phyloP scores from a whole-genome alignment of 2,797 vertebrate genomes.

The Varecia variegata region DNA sequence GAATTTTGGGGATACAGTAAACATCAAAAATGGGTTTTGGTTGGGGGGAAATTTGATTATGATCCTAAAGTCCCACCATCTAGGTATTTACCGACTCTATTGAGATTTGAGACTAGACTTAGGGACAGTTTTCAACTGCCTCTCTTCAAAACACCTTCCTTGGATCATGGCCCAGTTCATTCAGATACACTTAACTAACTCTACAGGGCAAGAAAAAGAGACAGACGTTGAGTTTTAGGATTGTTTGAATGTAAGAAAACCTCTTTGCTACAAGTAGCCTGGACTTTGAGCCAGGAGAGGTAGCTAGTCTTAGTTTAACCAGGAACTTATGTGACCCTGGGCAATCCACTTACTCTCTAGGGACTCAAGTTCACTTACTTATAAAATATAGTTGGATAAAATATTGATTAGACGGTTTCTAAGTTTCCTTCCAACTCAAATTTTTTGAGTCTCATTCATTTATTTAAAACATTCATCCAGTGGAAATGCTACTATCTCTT shows the following conservation, averaged over 20 bases:
- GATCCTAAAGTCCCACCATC: not conserved
- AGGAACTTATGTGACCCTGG: not conserved
- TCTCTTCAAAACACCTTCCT: not conserved
- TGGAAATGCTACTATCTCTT: not conserved
- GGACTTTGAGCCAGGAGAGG: not conserved
- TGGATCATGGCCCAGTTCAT: not conserved
- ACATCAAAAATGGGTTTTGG: not conserved
- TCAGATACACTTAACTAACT: not conserved
- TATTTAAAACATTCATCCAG: not conserved
- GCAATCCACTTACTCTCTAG: not conserved
- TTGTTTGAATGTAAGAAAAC: not conserved
- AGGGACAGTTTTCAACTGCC: not conserved
- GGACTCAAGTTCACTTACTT: not conserved
- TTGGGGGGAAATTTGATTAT: not conserved
- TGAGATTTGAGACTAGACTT: not conserved
- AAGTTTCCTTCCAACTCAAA: not conserved
- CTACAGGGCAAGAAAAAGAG: not conserved
- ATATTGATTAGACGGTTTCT: not conserved
- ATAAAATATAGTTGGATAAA: conserved; percentile 8
- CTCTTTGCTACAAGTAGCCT: not conserved
- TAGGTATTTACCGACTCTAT: not conserved
- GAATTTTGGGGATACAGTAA: not conserved
- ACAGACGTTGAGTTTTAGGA: not conserved
- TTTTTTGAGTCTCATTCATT: not conserved
- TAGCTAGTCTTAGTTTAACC: not conserved